Conservation (phyloP, 2,797 vertebrate species). For the Rhinogobio ventralis region DNA sequence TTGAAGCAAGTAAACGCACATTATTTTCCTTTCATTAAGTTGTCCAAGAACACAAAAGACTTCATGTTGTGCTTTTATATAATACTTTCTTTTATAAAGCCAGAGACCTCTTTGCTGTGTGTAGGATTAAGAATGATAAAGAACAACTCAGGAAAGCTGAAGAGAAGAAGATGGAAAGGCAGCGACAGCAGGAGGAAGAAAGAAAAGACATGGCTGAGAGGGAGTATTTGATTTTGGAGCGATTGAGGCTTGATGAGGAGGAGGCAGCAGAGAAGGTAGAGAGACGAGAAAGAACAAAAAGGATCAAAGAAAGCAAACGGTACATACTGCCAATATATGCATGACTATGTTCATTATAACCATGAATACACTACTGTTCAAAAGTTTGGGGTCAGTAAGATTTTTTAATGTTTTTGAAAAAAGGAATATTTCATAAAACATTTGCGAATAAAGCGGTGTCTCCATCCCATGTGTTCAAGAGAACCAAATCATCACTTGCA, state of each 20-base stretch:
- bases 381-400: background rate
- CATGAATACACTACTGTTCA: background rate
- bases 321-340: slow-evolving; percentile 2
- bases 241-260: slow-evolving; percentile 81
- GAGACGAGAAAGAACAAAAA: slow-evolving; percentile 69
- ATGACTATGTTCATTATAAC: background rate
- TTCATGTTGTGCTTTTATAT: background rate
- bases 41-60: slow-evolving; percentile 15
- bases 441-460: background rate
- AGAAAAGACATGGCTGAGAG: slow-evolving; percentile 64
- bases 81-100: slow-evolving; percentile 5
- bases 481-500: background rate
- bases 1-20: background rate
- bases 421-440: background rate
- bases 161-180: slow-evolving; percentile 77
- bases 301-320: slow-evolving; percentile 78
- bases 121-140: slow-evolving; percentile 88
- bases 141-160: slow-evolving; percentile 81
- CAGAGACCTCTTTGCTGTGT: slow-evolving; percentile 21
- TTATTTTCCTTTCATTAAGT: slow-evolving; percentile 17
- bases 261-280: slow-evolving; percentile 46
- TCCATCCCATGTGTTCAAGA: background rate
- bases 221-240: slow-evolving; percentile 73
- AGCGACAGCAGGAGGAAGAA: slow-evolving; percentile 54
- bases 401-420: background rate